These are phyloP conservation scores for Vultur gryphus DNA, from an alignment of 2,797 vertebrate species.

Conservation along the genomic window DNA sequence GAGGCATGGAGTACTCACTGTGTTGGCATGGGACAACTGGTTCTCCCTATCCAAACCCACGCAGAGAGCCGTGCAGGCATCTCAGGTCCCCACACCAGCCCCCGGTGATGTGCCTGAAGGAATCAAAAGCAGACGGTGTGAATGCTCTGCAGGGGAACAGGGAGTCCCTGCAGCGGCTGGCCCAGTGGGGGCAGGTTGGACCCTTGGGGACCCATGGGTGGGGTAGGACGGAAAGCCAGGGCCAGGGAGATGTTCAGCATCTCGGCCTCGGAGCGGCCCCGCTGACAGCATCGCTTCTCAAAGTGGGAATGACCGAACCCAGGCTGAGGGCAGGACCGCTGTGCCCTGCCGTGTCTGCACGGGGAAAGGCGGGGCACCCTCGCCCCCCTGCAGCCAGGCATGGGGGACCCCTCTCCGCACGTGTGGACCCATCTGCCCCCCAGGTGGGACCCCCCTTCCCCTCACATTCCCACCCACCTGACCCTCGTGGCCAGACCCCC, in stretches of 20 bases:
- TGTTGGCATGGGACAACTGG: fast-evolving
- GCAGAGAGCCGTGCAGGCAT: fast-evolving
- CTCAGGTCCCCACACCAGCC: background rate
- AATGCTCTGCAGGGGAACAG: background rate
- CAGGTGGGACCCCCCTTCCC: background rate
- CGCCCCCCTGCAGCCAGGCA: fast-evolving
- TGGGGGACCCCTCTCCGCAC: no score
- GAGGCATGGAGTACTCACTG: background rate
- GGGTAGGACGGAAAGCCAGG: background rate
- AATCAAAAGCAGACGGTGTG: background rate
- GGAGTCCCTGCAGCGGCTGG: background rate
- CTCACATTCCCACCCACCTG: background rate
- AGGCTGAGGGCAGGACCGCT: background rate
- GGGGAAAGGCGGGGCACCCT: background rate
- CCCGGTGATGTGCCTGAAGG: background rate
- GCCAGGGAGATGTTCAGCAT: background rate
- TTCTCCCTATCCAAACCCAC: background rate
- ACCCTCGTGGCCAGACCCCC: no score
- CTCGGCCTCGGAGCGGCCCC: fast-evolving
- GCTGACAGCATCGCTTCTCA: background rate
- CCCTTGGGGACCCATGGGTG: no score
- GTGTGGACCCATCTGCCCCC: background rate
- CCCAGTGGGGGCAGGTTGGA: background rate
- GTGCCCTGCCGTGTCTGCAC: fast-evolving
- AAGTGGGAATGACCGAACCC: fast-evolving